Evolutionary conservation across 2,113 vertebrate genomes (phyloP).

Genomic region (Pelvicachromis taeniatus): DNA sequence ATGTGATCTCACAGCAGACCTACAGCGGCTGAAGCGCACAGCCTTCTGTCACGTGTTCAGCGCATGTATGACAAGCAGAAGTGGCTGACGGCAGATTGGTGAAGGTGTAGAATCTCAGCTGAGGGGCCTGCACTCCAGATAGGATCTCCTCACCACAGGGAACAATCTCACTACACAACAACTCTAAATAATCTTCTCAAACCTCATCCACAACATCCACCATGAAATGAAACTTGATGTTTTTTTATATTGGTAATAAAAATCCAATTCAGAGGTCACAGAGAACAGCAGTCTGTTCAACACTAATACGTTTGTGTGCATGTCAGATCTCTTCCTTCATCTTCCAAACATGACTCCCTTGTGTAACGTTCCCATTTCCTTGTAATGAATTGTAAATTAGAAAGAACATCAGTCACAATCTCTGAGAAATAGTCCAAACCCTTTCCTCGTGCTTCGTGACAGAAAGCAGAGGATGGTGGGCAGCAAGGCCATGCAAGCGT

Average conservation of each 20-base stretch:
- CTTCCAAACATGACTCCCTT: neutral
- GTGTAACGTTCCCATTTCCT: neutral
- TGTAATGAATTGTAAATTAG: neutral
- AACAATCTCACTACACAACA: neutral
- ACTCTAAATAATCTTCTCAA: neutral
- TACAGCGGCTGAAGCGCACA: neutral
- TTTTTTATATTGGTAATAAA: neutral
- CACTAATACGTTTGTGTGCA: neutral
- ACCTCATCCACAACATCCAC: neutral
- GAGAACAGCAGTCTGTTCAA: neutral
- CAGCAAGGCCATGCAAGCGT: rapidly evolving
- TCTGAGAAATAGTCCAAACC: neutral
- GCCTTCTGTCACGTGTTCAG: neutral
- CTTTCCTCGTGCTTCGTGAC: neutral
- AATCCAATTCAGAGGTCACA: neutral
- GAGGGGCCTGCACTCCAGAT: neutral
- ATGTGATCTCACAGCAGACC: neutral
- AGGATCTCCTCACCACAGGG: neutral
- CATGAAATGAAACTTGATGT: neutral
- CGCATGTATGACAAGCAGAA: slow-evolving; percentile 14
- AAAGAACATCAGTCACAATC: neutral
- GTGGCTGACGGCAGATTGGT: slow-evolving; percentile 14
- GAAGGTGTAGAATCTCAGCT: neutral
- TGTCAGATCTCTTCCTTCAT: neutral
- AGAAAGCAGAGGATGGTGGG: neutral